Conservation (phyloP, 2,888 invertebrate species). For the Phaonia tiefii region DNA sequence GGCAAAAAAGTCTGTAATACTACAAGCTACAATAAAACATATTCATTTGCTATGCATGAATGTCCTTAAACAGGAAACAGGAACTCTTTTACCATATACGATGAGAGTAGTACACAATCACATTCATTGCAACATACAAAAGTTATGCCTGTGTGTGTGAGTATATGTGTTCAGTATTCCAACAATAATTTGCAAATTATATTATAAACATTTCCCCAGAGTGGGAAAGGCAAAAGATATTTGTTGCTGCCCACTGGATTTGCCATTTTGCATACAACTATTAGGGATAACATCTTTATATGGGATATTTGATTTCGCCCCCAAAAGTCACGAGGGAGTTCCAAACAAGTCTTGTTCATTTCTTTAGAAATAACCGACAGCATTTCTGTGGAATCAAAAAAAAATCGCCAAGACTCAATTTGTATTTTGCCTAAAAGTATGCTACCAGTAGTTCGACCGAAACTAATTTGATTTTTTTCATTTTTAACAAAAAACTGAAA, state of each 20-base stretch:
- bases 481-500: no score
- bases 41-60: constrained; percentile 36
- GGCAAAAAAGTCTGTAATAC: constrained; percentile 11
- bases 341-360: neutral
- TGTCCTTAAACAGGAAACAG: constrained; percentile 38
- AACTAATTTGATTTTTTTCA: no score
- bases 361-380: neutral
- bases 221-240: neutral
- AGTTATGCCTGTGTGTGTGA: neutral
- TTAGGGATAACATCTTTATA: neutral
- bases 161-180: neutral
- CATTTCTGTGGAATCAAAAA: neutral
- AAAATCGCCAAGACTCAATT: neutral
- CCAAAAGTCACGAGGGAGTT: neutral
- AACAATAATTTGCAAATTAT: constrained; percentile 16
- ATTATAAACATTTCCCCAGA: neutral
- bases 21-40: constrained; percentile 7
- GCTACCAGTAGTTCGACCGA: neutral
- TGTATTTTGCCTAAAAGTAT: constrained; percentile 5
- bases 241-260: neutral
- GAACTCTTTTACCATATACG: neutral
- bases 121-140: neutral
- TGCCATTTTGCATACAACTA: no score
- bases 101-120: neutral
- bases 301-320: neutral